Evolutionary conservation across 2,888 invertebrate species (phyloP), one percentile per base, ranked within the genome.

Genomic region (Cerceris rybyensis): DNA sequence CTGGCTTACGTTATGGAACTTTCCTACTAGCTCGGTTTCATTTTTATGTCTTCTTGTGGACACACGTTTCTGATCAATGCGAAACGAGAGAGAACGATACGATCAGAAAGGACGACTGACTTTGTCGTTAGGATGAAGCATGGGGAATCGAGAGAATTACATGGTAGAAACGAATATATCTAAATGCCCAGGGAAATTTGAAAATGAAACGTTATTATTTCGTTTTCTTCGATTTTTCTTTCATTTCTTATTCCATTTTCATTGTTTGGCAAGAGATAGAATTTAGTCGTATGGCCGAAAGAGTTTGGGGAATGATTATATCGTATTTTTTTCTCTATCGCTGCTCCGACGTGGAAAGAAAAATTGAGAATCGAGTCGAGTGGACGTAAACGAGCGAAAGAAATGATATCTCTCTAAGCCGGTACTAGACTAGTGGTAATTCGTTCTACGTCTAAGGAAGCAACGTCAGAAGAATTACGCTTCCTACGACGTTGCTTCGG

Each of bases 131-230:
- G 17, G 67, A 81, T 68, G 60, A 78, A 75, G 61, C 60, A 79
- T 93, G 93, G 80, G 77, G 78, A 77, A 67, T 71, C 55, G 73
- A 78, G 59, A 73, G 67, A 78, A 77, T 63, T 69, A 65, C 61
- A 78, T 58, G 70, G 55, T 16, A 61, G 43, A 73, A 79, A 74
- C 60, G 41, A 79, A 57, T 64, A 57, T 64, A 66, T 81, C 76
- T 71, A 72, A 28, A 71, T 80, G 71, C 68, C 71, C 73, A 65
- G 42, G 70, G 42, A 42, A 55, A 55, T 50, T 28, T 28, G 28
- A 55, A 55, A 55, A 16, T 8, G 11, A 8, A 17, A 17, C 13
- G 52, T 11, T 46, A 46, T 46, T 52, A 52, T 52, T 28, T 28
- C 28, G 28, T 28, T 28, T 28, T 28, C 28, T 28, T 28, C 28